Evolutionary conservation across 2,797 vertebrate species (phyloP).

Genomic region (Etheostoma perlongum): DNA sequence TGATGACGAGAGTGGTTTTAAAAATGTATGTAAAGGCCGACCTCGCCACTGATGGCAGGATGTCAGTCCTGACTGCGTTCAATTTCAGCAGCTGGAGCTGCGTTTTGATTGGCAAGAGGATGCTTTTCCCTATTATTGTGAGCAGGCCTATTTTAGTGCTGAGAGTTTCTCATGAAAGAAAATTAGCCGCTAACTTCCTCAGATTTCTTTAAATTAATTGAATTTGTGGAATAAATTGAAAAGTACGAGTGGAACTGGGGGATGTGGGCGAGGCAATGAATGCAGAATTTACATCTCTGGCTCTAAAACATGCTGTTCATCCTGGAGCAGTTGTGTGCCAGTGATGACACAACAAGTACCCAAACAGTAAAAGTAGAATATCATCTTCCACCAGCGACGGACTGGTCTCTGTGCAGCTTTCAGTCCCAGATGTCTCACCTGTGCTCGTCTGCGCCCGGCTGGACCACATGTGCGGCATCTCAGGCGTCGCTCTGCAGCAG

Average conservation of each 20-base stretch:
- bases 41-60: constrained; percentile 2
- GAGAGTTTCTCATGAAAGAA: constrained; percentile 67
- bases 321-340: not conserved
- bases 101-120: constrained; percentile 73
- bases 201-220: constrained; percentile 64
- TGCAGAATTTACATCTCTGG: constrained; percentile 18
- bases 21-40: constrained; percentile 19
- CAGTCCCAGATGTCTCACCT: constrained; percentile 21
- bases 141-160: constrained; percentile 65
- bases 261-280: not conserved
- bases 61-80: constrained; percentile 49
- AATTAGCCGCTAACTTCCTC: constrained; percentile 66
- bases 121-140: constrained; percentile 73
- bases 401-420: not conserved
- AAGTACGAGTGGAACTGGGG: constrained; percentile 30
- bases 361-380: not conserved
- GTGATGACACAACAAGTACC: constrained; percentile 5
- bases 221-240: constrained; percentile 57
- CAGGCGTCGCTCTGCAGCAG: constrained; percentile 37
- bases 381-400: not conserved
- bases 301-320: constrained; percentile 8
- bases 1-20: constrained; percentile 10
- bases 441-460: constrained; percentile 42
- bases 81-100: constrained; percentile 68
- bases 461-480: constrained; percentile 48